Evolutionary conservation across 1,140 invertebrate species (phyloP).

Genomic region (Heliconius melpomene): DNA sequence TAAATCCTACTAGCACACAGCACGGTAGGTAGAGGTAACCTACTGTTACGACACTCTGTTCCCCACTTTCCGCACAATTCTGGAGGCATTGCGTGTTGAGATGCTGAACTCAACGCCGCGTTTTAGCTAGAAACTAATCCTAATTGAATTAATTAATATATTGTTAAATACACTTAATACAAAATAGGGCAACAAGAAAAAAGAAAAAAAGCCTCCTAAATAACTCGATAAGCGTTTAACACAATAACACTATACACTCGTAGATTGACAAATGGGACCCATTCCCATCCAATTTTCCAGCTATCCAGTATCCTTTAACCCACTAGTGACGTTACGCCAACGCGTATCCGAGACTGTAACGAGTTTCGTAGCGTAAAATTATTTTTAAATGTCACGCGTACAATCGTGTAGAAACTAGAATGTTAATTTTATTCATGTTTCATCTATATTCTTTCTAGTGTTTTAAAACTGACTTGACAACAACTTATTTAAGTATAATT

Average conservation of each 20-base stretch:
- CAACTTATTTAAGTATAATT: not conserved
- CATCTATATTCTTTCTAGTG: conserved; percentile 14
- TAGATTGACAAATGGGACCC: conserved; percentile 47
- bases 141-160: too few relatives aligned
- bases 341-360: conserved; percentile 45
- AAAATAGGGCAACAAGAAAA: not conserved
- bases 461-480: not conserved
- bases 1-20: not conserved
- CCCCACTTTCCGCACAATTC: too few relatives aligned
- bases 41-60: too few relatives aligned
- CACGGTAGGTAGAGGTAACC: too few relatives aligned
- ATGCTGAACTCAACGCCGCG: too few relatives aligned
- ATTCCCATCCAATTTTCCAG: conserved; percentile 58
- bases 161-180: not conserved
- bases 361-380: conserved; percentile 55
- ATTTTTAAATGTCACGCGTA: conserved; percentile 65
- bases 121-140: too few relatives aligned
- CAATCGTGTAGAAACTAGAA: conserved; percentile 27
- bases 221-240: conserved; percentile 21
- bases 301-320: conserved; percentile 43
- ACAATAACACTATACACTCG: conserved; percentile 41
- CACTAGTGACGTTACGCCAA: conserved; percentile 43
- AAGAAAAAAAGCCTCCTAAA: not conserved
- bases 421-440: conserved; percentile 22
- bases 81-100: too few relatives aligned